Evolutionary conservation across 1,140 invertebrate species (phyloP).

Genomic region (Drusus annulatus): DNA sequence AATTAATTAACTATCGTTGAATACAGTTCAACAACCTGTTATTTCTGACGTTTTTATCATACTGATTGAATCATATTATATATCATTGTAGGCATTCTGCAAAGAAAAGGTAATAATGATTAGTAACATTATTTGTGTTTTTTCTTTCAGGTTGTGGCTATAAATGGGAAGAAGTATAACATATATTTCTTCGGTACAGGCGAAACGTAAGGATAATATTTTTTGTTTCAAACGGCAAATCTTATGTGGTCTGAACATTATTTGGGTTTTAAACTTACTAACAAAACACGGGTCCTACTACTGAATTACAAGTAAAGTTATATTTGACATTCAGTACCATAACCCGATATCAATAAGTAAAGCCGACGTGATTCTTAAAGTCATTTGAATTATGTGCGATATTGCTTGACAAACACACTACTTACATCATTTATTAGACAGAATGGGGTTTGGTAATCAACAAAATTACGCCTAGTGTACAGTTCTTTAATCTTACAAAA

Average conservation of each 20-base stretch:
- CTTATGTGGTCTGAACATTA: not conserved
- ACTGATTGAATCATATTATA: too few relatives aligned
- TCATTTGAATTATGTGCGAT: constrained; percentile 38
- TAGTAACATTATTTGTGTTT: too few relatives aligned
- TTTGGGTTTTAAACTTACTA: not conserved
- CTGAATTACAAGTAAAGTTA: constrained; percentile 12
- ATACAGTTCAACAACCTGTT: too few relatives aligned
- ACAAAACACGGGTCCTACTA: not conserved
- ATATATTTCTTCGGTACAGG: constrained; percentile 96
- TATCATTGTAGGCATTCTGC: too few relatives aligned
- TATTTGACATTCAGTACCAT: constrained; percentile 20
- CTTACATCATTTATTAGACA: too few relatives aligned
- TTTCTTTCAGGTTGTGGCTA: constrained; percentile 79
- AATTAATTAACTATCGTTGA: not conserved
- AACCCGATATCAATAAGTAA: constrained; percentile 43
- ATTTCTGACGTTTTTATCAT: too few relatives aligned
- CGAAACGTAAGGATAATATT: constrained; percentile 83
- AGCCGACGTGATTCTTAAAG: constrained; percentile 43
- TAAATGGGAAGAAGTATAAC: constrained; percentile 88
- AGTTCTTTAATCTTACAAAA: too few relatives aligned
- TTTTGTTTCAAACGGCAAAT: not conserved
- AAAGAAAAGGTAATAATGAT: too few relatives aligned
- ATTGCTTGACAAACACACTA: constrained; percentile 33
- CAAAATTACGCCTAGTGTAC: too few relatives aligned
- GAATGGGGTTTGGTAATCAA: too few relatives aligned